Percentiles rank a stretch among this genome's conserved stretches.
Conservation (phyloP, 2,888 invertebrate genomes). For the Neelides folsomi region DNA sequence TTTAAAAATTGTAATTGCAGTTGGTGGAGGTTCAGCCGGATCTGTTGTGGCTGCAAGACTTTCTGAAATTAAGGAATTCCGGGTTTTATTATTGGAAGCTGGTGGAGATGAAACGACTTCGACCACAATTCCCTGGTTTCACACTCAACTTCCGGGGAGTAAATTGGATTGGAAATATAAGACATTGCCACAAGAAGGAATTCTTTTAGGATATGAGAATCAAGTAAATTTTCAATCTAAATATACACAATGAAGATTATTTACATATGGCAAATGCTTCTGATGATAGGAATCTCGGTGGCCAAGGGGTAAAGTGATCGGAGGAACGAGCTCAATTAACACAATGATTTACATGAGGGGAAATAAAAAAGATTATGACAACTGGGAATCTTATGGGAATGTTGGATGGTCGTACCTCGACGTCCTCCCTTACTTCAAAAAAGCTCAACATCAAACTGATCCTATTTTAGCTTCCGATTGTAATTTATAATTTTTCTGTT, state of each 20-base stretch:
- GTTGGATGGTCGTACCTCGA: slow-evolving; percentile 24
- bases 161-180: slow-evolving; percentile 42
- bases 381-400: slow-evolving; percentile 56
- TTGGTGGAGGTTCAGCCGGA: slow-evolving; percentile 45
- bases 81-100: slow-evolving; percentile 44
- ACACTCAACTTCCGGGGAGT: slow-evolving; percentile 35
- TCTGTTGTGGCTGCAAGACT: slow-evolving; percentile 43
- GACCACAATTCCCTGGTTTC: slow-evolving; percentile 41
- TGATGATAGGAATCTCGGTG: slow-evolving; percentile 35
- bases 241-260: too few species aligned
- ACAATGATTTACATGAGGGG: slow-evolving; percentile 81
- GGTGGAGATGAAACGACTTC: slow-evolving; percentile 41
- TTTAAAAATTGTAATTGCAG: slow-evolving; percentile 19
- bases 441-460: slow-evolving; percentile 22
- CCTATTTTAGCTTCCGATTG: slow-evolving; percentile 20
- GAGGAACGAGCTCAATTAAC: slow-evolving; percentile 54
- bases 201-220: slow-evolving; percentile 18
- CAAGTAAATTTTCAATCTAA: too few species aligned
- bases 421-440: slow-evolving; percentile 23
- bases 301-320: slow-evolving; percentile 54
- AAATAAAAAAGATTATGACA: slow-evolving; percentile 69
- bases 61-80: slow-evolving; percentile 40
- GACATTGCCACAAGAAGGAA: slow-evolving; percentile 39
- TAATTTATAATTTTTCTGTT: slow-evolving; percentile 11
- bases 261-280: background rate